These are phyloP conservation scores for Urocyon cinereoargenteus DNA, from an alignment of 2,797 vertebrate species.

Conservation along the genomic window DNA sequence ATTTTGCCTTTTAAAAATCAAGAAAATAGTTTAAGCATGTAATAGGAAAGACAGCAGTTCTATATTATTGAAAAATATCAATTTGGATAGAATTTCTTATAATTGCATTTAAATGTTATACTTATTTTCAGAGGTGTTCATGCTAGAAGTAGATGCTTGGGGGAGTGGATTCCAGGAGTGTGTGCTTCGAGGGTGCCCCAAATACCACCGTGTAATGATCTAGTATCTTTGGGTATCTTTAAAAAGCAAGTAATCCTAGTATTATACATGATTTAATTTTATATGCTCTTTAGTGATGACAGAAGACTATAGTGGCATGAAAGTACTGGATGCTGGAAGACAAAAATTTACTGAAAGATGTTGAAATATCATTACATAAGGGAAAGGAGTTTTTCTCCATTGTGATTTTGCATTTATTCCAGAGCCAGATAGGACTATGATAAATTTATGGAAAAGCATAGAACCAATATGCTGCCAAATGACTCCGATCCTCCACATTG, in stretches of 20 bases:
- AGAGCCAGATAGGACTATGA: neutral
- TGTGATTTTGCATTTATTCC: neutral
- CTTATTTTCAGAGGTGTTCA: neutral
- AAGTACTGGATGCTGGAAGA: neutral
- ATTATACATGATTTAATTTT: neutral
- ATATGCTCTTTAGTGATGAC: neutral
- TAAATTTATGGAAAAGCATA: neutral
- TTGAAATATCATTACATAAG: neutral
- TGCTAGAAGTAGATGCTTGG: neutral
- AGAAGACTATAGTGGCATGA: neutral
- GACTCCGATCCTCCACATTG: neutral
- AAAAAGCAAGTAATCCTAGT: neutral
- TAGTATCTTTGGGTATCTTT: neutral
- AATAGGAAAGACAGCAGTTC: neutral
- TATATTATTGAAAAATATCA: slow-evolving; percentile 44
- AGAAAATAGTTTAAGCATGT: slow-evolving; percentile 31
- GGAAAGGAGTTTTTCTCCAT: neutral
- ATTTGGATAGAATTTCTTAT: slow-evolving; percentile 45
- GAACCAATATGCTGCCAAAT: neutral
- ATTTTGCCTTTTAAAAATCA: slow-evolving; percentile 58
- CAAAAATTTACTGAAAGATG: neutral
- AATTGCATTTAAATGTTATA: neutral
- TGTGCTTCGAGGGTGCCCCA: neutral
- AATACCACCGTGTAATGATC: neutral
- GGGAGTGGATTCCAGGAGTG: neutral